Percentiles rank a stretch among this genome's conserved stretches.
phyloP scores from a whole-genome alignment of 2,888 invertebrate species.

The Mythimna loreyi region DNA sequence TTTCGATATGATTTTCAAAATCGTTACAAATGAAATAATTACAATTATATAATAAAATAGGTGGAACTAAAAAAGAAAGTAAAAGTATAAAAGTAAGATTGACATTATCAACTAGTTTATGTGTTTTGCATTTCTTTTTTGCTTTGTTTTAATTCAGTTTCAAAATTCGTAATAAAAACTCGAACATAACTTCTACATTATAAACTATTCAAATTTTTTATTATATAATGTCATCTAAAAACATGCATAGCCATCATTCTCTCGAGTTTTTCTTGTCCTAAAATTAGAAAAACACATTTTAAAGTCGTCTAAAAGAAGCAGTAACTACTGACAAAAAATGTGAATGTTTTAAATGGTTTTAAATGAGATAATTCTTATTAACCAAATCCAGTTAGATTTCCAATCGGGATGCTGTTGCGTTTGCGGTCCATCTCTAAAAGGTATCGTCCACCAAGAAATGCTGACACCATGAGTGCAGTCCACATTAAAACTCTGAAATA shows the following conservation, averaged over 20 bases:
- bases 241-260: conserved; percentile 43
- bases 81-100: too few species aligned
- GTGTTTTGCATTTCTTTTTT: neutral
- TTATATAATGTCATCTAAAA: conserved; percentile 9
- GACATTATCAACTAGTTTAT: neutral
- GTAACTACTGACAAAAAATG: neutral
- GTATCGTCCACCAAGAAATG: conserved; percentile 46
- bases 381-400: conserved; percentile 48
- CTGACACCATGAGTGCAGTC: conserved; percentile 43
- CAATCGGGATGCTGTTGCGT: conserved; percentile 36
- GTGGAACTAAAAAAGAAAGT: too few species aligned
- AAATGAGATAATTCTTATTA: neutral
- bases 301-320: neutral
- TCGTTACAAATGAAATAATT: neutral
- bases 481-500: conserved; percentile 44
- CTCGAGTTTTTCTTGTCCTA: conserved; percentile 38
- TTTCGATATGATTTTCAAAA: neutral
- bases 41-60: too few species aligned
- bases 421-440: conserved; percentile 37
- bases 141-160: neutral
- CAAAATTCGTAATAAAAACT: too few species aligned
- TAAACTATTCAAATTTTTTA: neutral
- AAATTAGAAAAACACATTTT: conserved; percentile 25
- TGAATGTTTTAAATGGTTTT: neutral
- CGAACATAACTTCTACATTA: neutral